These are phyloP conservation scores for Chrysaora quinquecirrha DNA, from an alignment of 30 jellyfish, hydroid and myxozoan genomes.

Conservation along the genomic window DNA sequence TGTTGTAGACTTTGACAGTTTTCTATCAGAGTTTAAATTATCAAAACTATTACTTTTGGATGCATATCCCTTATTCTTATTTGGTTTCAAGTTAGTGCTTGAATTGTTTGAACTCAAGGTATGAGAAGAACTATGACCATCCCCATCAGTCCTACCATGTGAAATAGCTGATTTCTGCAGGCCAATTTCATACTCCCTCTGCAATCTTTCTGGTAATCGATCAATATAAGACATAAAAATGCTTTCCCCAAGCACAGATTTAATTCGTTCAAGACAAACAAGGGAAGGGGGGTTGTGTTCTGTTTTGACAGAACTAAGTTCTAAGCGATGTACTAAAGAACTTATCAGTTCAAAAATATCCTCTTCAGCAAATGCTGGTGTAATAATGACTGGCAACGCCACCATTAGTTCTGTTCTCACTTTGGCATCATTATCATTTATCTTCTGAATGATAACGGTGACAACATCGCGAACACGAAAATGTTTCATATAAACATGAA, in stretches of 20 bases:
- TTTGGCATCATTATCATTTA: slow-evolving; percentile 59
- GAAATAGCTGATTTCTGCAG: slow-evolving; percentile 34
- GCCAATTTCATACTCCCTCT: slow-evolving; percentile 44
- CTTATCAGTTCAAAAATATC: slow-evolving; percentile 61
- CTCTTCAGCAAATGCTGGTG: slow-evolving; percentile 81
- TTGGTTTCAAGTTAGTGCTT: slow-evolving; percentile 35
- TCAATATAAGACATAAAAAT: slow-evolving; percentile 46
- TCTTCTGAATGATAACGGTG: slow-evolving; percentile 59
- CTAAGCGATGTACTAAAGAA: slow-evolving; percentile 68
- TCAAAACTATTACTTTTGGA: neutral
- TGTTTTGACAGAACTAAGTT: slow-evolving; percentile 52
- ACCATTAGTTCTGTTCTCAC: slow-evolving; percentile 81
- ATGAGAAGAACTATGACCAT: slow-evolving; percentile 32
- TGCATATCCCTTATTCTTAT: neutral
- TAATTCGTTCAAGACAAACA: slow-evolving; percentile 77
- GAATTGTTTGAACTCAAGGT: slow-evolving; percentile 29
- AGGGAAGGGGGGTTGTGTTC: slow-evolving; percentile 83
- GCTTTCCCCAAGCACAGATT: slow-evolving; percentile 73
- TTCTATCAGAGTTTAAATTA: neutral
- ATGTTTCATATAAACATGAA: slow-evolving; percentile 82
- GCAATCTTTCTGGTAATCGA: slow-evolving; percentile 75
- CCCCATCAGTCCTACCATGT: slow-evolving; percentile 39
- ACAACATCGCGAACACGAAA: slow-evolving; percentile 67
- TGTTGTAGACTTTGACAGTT: slow-evolving; percentile 7
- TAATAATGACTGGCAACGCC: slow-evolving; percentile 83